Evolutionary conservation across 2,888 invertebrate species (phyloP), one percentile per base, ranked within the genome.

Genomic region (Erynnis tages): DNA sequence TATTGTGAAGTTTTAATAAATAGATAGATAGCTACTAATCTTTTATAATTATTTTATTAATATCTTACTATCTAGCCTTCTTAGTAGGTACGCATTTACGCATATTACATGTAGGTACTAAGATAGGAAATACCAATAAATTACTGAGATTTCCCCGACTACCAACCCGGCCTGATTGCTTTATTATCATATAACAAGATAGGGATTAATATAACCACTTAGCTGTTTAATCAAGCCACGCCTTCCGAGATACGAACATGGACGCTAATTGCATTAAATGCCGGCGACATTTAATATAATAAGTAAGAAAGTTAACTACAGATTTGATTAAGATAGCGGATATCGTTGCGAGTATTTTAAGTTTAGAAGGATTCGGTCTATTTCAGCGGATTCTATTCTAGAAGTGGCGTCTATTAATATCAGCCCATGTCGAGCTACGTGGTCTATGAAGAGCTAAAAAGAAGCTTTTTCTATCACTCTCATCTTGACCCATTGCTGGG

Each of bases 101-200:
- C n/a, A n/a, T n/a, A n/a, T n/a, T n/a, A n/a, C n/a, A n/a, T n/a
- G n/a, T n/a, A n/a, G n/a, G n/a, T n/a, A n/a, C n/a, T n/a, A 11
- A 29, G 29, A 1, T 23, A 23, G 23, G 23, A 23, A 11, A 1
- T 30, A 30, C 2, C 16, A 4, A 29, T 49, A 23, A 43, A 34
- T 35, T 43, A 13, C 27, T 19, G n/a, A 50, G 13, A 27, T 23
- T 50, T 43, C 13, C 49, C 35, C 16, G 19, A 7, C 41, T 19
- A 29, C 21, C 35, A 37, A 37, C 13, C 25, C 4, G 11, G 41
- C 27, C 13, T 37, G 44, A 52, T 52, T 52, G 37, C 52, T 44
- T 52, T 44, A 52, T 52, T 44, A 44, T 44, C 50, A 50, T 43
- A 50, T 44, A 50, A 52, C 52, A 52, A 52, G 44, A 52, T 52